phyloP scores from a whole-genome alignment of 2,888 invertebrate species.

The Leptopilina myrica region DNA sequence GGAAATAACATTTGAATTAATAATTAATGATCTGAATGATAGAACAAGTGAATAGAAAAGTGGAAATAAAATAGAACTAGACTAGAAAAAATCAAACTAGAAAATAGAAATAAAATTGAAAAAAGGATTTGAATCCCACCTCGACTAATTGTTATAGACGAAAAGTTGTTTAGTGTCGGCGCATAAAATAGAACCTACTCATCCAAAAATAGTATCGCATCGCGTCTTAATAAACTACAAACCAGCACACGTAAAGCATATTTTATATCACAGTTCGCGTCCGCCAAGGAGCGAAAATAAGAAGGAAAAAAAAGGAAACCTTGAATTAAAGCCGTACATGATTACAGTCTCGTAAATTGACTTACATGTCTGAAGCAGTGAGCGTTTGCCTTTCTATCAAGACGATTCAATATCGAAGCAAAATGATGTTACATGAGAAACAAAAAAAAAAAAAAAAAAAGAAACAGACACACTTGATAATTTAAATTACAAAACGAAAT shows the following conservation, averaged over 20 bases:
- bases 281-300: background rate
- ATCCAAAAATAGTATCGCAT: conserved; percentile 24
- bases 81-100: too few species aligned
- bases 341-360: conserved; percentile 28
- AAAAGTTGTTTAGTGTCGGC: background rate
- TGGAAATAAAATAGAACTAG: too few species aligned
- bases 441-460: background rate
- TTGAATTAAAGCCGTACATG: conserved; percentile 3
- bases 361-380: conserved; percentile 34
- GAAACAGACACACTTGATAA: background rate
- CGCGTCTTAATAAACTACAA: too few species aligned
- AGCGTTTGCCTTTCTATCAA: conserved; percentile 20
- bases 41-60: too few species aligned
- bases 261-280: background rate
- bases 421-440: conserved; percentile 18
- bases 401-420: background rate
- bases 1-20: too few species aligned
- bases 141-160: background rate
- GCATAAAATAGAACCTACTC: conserved; percentile 23
- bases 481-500: background rate
- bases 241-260: too few species aligned
- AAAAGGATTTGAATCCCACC: too few species aligned
- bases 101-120: too few species aligned
- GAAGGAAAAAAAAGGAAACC: background rate
- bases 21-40: too few species aligned